A percentile compares a stretch with the other conserved stretches of the same genome.
Conservation (phyloP, 1,140 invertebrate genomes). For the Drosophila grimshawi region DNA sequence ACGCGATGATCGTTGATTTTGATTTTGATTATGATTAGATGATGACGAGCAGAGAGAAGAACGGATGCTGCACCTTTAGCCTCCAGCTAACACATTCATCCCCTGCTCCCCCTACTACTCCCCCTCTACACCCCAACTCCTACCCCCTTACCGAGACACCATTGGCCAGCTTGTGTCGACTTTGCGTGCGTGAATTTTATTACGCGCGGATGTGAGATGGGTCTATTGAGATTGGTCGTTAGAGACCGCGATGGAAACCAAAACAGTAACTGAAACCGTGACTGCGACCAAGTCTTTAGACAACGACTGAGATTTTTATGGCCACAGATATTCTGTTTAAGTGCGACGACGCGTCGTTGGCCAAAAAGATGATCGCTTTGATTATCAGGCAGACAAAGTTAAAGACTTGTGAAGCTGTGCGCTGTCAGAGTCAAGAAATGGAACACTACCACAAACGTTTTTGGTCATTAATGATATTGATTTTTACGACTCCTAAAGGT, state of each 20-base stretch:
- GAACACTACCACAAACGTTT: not conserved
- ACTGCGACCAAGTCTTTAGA: not conserved
- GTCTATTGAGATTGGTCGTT: slow-evolving; percentile 41
- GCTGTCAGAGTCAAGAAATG: not conserved
- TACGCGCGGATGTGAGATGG: slow-evolving; percentile 71
- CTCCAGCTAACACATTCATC: not conserved
- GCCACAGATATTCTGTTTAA: not conserved
- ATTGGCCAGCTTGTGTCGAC: slow-evolving; percentile 51
- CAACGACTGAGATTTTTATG: slow-evolving; percentile 33
- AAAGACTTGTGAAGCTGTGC: slow-evolving; percentile 11
- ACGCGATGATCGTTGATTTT: slow-evolving; percentile 63
- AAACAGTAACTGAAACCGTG: not conserved
- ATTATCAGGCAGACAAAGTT: slow-evolving; percentile 23
- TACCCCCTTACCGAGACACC: not conserved
- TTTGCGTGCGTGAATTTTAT: slow-evolving; percentile 77
- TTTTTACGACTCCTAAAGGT: not conserved
- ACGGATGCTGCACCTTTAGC: slow-evolving; percentile 59
- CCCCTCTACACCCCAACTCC: not conserved
- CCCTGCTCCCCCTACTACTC: not conserved
- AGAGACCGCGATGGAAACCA: slow-evolving; percentile 2
- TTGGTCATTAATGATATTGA: not conserved
- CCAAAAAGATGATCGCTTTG: slow-evolving; percentile 34
- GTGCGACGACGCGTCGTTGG: slow-evolving; percentile 8
- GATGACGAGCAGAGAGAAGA: slow-evolving; percentile 34
- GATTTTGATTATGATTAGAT: slow-evolving; percentile 73